Percentiles rank a stretch among this genome's conserved stretches.
Evolutionary conservation across 2,113 vertebrate genomes (phyloP).

Genomic region (Zapus hudsonius): DNA sequence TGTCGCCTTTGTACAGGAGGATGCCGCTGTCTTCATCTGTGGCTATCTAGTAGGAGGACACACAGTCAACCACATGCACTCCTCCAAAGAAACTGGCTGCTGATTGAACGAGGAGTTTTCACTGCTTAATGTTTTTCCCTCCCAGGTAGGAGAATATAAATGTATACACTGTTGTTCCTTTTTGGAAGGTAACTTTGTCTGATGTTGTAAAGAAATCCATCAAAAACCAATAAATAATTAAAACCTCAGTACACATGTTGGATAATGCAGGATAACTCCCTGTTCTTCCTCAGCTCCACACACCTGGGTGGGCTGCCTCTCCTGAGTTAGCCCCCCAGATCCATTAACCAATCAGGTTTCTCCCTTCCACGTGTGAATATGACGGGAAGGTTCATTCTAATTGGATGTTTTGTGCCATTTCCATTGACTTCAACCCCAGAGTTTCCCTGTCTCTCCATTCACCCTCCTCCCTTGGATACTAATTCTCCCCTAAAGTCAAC

Average conservation of each 20-base stretch:
- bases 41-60: conserved; percentile 89
- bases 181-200: neutral
- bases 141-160: neutral
- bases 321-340: too few relatives aligned
- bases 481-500: too few relatives aligned
- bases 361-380: too few relatives aligned
- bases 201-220: neutral
- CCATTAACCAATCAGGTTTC: too few relatives aligned
- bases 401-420: too few relatives aligned
- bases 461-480: too few relatives aligned
- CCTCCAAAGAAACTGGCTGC: neutral
- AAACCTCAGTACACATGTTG: neutral
- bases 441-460: too few relatives aligned
- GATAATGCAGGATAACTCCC: too few relatives aligned
- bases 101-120: neutral
- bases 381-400: too few relatives aligned
- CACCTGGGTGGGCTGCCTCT: too few relatives aligned
- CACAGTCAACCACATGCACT: neutral
- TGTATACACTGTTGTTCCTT: neutral
- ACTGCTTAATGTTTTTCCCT: neutral
- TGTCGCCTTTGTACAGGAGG: conserved; percentile 96
- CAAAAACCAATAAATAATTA: neutral
- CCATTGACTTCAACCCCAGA: too few relatives aligned
- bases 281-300: too few relatives aligned
- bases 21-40: conserved; percentile 98